Evolutionary conservation across 2,888 invertebrate species (phyloP), one percentile per base, ranked within the genome.

Genomic region (Latrodectus hesperus): DNA sequence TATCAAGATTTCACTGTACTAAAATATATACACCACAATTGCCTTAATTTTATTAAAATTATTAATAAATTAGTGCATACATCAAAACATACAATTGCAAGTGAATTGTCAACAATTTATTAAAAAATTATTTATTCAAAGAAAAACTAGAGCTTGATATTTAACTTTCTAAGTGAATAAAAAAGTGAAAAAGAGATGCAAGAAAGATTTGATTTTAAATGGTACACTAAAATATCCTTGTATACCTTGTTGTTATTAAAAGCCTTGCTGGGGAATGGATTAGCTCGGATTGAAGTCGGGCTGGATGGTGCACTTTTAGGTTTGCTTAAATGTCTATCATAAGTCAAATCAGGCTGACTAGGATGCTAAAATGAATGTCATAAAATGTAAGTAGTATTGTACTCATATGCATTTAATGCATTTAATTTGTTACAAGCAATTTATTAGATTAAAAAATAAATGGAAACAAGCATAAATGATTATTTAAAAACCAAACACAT

Each of bases 281-380:
- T 79, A 49, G 89, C n/a, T 52, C 87, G 76, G 12, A 77, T 12
- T 53, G 81, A 67, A 17, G 82, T 88, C 10, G 90, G 90, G 73
- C 89, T 90, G 26, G 90, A 90, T 60, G 90, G 90, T 38, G 89
- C 90, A 73, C 89, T 89, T 65, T 78, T 88, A 14, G 90, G 90
- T 70, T 84, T 83, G 52, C 60, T 84, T 65, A 76, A 76, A 17
- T 53, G 53, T 9, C 68, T 49, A n/a, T 88, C 84, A 80, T 77
- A 88, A 60, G 77, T 84, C 75, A 88, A 84, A 80, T 88, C 88
- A 49, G 88, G 70, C 52, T 84, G 88, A 65, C 88, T 88, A 76
- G 88, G 84, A 75, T 88, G 83, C 88, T 88, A 82, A 64, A 88
- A 76, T 73, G 64, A 87, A 81, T 71, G 53, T 10, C 68, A 55